Conservation (phyloP, 2,888 invertebrate species). For the Watsonalla cultraria region DNA sequence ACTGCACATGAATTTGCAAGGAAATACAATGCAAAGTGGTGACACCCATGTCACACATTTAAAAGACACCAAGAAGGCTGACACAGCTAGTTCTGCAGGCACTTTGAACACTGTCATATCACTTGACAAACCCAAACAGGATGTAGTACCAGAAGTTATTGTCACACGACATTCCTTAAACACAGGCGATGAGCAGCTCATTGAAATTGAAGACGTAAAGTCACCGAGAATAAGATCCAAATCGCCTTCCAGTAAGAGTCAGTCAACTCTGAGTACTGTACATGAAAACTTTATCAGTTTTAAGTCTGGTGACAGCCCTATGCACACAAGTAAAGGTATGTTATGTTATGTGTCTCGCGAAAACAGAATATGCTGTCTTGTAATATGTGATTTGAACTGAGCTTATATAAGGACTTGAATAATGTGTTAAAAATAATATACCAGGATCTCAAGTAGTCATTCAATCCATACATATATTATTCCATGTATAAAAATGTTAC, state of each 20-base stretch:
- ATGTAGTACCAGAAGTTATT: slow-evolving; percentile 39
- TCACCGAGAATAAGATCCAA: slow-evolving; percentile 42
- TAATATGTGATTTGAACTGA: too few species aligned
- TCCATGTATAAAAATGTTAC: too few species aligned
- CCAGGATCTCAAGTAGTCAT: too few species aligned
- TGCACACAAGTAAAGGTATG: slow-evolving; percentile 47
- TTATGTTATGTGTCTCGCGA: slow-evolving; percentile 3
- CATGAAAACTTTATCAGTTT: slow-evolving; percentile 57
- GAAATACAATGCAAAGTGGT: slow-evolving; percentile 24
- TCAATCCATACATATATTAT: too few species aligned
- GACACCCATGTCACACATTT: slow-evolving; percentile 40
- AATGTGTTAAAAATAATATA: too few species aligned
- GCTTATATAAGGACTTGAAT: too few species aligned
- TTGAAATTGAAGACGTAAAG: slow-evolving; percentile 15
- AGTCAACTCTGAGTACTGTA: slow-evolving; percentile 60
- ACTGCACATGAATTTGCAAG: slow-evolving; percentile 47
- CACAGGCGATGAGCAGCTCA: slow-evolving; percentile 8
- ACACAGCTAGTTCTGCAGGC: slow-evolving; percentile 50
- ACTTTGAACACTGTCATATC: slow-evolving; percentile 55
- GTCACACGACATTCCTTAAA: slow-evolving; percentile 29
- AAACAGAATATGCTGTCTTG: neutral
- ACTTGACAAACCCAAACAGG: slow-evolving; percentile 35
- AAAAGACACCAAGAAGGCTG: slow-evolving; percentile 46
- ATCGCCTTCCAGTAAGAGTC: slow-evolving; percentile 59
- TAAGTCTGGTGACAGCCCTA: slow-evolving; percentile 52